These are phyloP conservation scores for Marasmarcha lunaedactyla DNA, from an alignment of 2,888 invertebrate species.

Conservation along the genomic window DNA sequence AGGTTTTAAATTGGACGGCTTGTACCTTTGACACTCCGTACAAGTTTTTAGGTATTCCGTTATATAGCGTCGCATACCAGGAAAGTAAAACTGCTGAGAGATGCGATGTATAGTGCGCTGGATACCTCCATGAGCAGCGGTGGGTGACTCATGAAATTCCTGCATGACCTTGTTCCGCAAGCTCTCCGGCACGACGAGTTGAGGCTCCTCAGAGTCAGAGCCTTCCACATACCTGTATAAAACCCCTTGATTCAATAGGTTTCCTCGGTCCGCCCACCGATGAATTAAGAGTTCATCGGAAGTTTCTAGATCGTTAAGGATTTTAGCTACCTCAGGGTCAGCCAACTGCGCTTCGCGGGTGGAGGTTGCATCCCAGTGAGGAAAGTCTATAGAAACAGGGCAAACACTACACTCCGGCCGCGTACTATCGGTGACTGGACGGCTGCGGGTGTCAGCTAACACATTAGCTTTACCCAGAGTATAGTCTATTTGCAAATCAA, in stretches of 20 bases:
- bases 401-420: neutral
- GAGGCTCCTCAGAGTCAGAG: neutral
- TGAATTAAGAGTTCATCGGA: neutral
- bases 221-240: neutral
- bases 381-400: neutral
- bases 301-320: neutral
- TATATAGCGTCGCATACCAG: neutral
- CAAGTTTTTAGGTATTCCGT: neutral
- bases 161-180: too few species aligned
- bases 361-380: neutral
- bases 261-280: constrained; percentile 2
- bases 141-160: too few species aligned
- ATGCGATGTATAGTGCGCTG: too few species aligned
- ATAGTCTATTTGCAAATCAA: constrained; percentile 19
- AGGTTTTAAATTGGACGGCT: neutral
- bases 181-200: too few species aligned
- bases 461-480: neutral
- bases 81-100: neutral
- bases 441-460: neutral
- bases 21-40: neutral
- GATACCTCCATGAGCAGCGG: too few species aligned
- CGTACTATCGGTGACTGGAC: neutral
- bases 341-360: too few species aligned
- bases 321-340: constrained; percentile 3
- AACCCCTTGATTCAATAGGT: neutral